Base-by-base conservation (phyloP, 2,797 vertebrate genomes). In the Melanotaenia pygmaea region DNA sequence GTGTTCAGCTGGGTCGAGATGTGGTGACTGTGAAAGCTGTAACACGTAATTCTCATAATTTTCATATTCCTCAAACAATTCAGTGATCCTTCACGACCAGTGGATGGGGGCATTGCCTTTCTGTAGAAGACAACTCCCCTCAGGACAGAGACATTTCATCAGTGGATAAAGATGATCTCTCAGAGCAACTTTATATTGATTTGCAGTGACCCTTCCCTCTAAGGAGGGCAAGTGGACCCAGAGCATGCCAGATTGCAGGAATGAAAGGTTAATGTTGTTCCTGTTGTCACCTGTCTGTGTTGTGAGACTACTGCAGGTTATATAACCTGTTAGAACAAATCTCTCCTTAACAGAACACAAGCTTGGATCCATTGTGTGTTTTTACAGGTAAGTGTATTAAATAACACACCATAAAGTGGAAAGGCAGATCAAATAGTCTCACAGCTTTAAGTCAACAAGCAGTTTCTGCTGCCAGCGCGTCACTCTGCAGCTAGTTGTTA, bases 351-450 rank as follows among this genome's bases (percentile, higher is more conserved):
- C 2, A 63, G 24, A 57, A 76, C 28, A 74, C 70, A 72, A 59
- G 63, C 61, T 70, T 62, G 59, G 56, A 65, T 60, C 34, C 18
- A 61, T 69, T 70, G 59, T 51, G 61, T 67, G 34, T 45, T 53
- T 54, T 30, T 53, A 30, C 38, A 67, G 35, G 53, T 59, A n/a
- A 28, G 53, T 28, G 59, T 43, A 53, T 80, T 28, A 64, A 70
- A 65, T 9, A 74, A 56, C 43, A 64, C 38, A 3, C 14, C 64
- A 37, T 57, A 64, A 72, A 58, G 20, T 58, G 5, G 63, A 54
- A 24, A 54, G n/a, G 63, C 43, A 63, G 30, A 47, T 80, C 34
- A 37, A 51, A 65, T 20, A 43, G 28, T 72, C 22, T 72, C 37
- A 18, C 26, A 30, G n/a, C 35, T 61, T 38, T 61, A 66, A 70